Base-by-base conservation (phyloP, 2,888 invertebrate genomes). In the Eurytoma californica region DNA sequence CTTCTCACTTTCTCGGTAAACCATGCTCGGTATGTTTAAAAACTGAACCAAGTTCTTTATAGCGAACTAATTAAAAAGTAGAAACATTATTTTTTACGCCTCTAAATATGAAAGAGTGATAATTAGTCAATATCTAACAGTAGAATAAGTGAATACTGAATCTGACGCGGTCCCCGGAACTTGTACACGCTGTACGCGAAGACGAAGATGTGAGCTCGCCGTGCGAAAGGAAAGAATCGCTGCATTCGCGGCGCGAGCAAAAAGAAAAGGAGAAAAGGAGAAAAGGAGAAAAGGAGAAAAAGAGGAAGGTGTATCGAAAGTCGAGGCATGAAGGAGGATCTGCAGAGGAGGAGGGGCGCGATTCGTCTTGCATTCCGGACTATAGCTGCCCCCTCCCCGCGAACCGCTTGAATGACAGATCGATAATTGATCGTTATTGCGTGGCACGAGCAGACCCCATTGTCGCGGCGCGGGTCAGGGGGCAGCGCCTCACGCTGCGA, bases 341-440 rank as follows among this genome's bases (percentile, higher is more conserved):
- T 39, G 39, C 39, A 39, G 39, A 39, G 39, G 3, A 4, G 5
- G 3, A 84, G 84, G 84, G 82, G 83, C 84, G 85, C 85, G 85
- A 88, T 87, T 88, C 87, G 86, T 87, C 85, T 86, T 86, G 87
- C 88, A 89, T 88, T 88, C 86, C 86, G 84, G 9, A 16, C 60
- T n/a, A n/a, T 30, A 55, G 47, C n/a, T 5, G 30, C 47, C 51
- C 47, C 49, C 39, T 4, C n/a, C 77, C 82, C 83, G 83, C 84
- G 84, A 83, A 84, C 83, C 84, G 86, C 83, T 87, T 87, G 87
- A 88, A 88, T 88, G 88, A 89, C 88, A 87, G 86, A 88, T 88
- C 87, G 86, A 88, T 89, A 88, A 89, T 89, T 88, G 88, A 88
- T 89, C 89, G 87, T 88, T 89, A 88, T 87, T 87, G 85, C 87